Base-by-base conservation (phyloP, 2,888 invertebrate species). In the Thymelicus acteon region DNA sequence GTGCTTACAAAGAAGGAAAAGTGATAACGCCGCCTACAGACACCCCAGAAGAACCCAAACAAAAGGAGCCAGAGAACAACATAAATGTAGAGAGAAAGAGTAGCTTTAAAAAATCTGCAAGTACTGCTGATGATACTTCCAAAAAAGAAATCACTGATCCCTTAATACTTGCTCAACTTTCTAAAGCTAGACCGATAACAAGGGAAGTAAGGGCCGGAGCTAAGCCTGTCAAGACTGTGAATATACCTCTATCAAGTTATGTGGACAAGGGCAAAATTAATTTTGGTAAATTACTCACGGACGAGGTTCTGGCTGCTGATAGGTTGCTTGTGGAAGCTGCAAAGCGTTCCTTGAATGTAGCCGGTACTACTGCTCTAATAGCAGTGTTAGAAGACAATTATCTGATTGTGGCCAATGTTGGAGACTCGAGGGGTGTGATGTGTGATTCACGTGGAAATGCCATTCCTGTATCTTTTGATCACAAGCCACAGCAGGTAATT, bases 371-470 rank as follows among this genome's bases (percentile, higher is more conserved):
- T 39, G 98, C 98, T 3, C 90, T 99, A 60, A 96, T 99, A 78
- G 98, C 98, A 40, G 91, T 99, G 15, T 93, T 99, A 77, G 97
- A 98, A 86, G 96, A 95, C 54, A 96, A 96, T 78, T 95, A 96
- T 80, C 90, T 99, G 75, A 96, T 97, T 75, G 98, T 99, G 39
- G 99, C 98, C 13, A 99, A 99, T 94, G 98, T 99, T 37, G 99
- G 99, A 5, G 99, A 99, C 88, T 99, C 99, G 0, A 94, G 99
- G 75, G 99, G 98, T 40, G 98, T 99, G 0, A 97, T 99, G 97
- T 98, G 98, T 88, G 98, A 98, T 89, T 95, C 95, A 62, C 96
- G 96, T 82, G 98, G 98, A 49, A 97, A 97, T 86, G 97, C 97
- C 0, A 97, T 98, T 78, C 98, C 98, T 13, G 92, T 99, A 7